Percentiles rank a stretch among this genome's conserved stretches.
Conservation (phyloP, 2,113 vertebrate genomes). For the Pedetes capensis region DNA sequence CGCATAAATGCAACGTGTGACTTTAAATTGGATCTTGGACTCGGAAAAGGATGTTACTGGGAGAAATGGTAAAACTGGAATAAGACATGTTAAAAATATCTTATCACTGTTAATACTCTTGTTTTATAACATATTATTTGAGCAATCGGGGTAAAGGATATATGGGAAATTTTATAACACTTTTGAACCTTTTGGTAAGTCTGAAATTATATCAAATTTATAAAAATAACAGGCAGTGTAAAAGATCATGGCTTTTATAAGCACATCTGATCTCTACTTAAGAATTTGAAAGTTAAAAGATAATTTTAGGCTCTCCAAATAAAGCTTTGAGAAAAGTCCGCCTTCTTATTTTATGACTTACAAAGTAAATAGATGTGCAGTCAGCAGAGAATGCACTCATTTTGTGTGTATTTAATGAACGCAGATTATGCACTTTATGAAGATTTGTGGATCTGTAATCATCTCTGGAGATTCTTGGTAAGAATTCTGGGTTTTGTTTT, state of each 20-base stretch:
- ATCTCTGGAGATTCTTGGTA: not conserved
- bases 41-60: not conserved
- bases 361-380: not conserved
- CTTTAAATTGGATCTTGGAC: not conserved
- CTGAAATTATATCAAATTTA: conserved; percentile 3
- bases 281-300: not conserved
- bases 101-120: not conserved
- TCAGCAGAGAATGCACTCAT: not conserved
- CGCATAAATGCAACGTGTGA: not conserved
- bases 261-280: not conserved
- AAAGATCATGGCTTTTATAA: not conserved
- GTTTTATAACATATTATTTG: not conserved
- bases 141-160: not conserved
- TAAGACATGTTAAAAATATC: not conserved
- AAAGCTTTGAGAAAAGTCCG: not conserved
- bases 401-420: not conserved
- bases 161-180: not conserved
- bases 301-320: not conserved
- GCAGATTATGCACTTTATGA: not conserved
- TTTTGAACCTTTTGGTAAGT: not conserved
- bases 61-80: not conserved
- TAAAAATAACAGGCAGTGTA: not conserved
- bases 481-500: not conserved
- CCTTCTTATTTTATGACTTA: conserved; percentile 32
- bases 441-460: not conserved